Conservation (phyloP, 2,888 invertebrate species). For the Dynastes hyllus region DNA sequence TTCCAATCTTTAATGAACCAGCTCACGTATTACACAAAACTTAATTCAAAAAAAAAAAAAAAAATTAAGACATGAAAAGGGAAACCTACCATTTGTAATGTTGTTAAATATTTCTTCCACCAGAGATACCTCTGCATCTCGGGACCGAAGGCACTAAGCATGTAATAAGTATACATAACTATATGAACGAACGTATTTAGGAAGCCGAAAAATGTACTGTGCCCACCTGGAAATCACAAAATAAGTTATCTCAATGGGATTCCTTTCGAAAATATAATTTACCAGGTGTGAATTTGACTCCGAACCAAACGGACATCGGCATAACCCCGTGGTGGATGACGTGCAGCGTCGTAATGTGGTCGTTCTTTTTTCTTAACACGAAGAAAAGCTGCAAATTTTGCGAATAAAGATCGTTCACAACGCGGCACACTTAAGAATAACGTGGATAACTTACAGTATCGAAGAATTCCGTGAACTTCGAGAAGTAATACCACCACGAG, state of each 20-base stretch:
- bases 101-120: slow-evolving; percentile 97
- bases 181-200: slow-evolving; percentile 98
- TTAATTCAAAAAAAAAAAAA: too few relatives aligned
- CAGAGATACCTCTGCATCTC: slow-evolving; percentile 89
- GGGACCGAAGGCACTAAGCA: slow-evolving; percentile 93
- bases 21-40: too few relatives aligned
- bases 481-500: slow-evolving; percentile 97
- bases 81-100: slow-evolving; percentile 87
- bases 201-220: slow-evolving; percentile 96
- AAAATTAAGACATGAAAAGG: too few relatives aligned
- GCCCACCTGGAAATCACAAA: slow-evolving; percentile 80
- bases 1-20: too few relatives aligned
- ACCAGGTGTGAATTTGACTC: slow-evolving; percentile 96
- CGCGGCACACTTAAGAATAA: neutral
- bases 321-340: slow-evolving; percentile 98
- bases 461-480: slow-evolving; percentile 96
- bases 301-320: slow-evolving; percentile 98
- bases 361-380: slow-evolving; percentile 93
- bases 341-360: slow-evolving; percentile 94
- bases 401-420: slow-evolving; percentile 13
- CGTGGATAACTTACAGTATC: slow-evolving; percentile 86
- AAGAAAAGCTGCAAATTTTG: slow-evolving; percentile 86
- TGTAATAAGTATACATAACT: slow-evolving; percentile 95
- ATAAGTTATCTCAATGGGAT: slow-evolving; percentile 6
- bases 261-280: slow-evolving; percentile 51